A percentile compares a stretch with the other conserved stretches of the same genome.
Conservation (phyloP, 2,797 vertebrate genomes). For the Rhynchotus rufescens region DNA sequence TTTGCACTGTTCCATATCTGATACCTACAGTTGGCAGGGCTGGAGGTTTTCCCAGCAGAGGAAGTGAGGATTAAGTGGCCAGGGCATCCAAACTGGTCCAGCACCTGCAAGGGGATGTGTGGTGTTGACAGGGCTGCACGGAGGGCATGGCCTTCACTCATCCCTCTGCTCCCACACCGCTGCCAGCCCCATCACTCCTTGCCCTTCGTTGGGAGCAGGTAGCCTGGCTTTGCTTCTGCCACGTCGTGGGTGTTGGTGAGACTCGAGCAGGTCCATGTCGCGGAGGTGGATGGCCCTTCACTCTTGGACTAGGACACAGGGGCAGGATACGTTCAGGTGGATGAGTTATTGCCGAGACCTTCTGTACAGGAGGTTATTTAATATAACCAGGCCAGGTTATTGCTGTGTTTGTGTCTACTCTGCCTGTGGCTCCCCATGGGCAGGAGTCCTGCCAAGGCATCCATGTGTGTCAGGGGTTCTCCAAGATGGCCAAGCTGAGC, state of each 20-base stretch:
- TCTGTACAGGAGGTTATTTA: too few relatives aligned
- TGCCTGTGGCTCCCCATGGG: too few relatives aligned
- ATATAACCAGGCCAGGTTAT: not conserved
- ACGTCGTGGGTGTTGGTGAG: too few relatives aligned
- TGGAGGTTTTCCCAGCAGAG: not conserved
- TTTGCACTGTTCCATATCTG: accelerated
- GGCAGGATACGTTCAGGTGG: not conserved
- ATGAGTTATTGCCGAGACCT: not conserved
- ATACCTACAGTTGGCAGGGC: not conserved
- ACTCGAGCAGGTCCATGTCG: too few relatives aligned
- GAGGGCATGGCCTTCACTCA: too few relatives aligned
- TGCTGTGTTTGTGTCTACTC: not conserved
- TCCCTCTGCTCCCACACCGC: too few relatives aligned
- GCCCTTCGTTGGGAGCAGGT: not conserved
- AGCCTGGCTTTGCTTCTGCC: not conserved
- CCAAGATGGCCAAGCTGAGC: not conserved
- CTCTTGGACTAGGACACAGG: not conserved
- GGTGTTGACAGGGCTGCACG: not conserved
- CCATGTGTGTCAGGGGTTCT: not conserved
- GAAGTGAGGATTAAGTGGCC: not conserved
- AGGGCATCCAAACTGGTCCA: not conserved
- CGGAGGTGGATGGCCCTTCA: too few relatives aligned
- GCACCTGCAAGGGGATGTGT: not conserved
- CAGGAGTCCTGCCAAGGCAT: not conserved
- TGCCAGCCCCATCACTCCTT: too few relatives aligned